Evolutionary conservation across 2,888 invertebrate genomes (phyloP), one percentile per base, ranked within the genome.

Genomic region (Geotrupes spiniger): DNA sequence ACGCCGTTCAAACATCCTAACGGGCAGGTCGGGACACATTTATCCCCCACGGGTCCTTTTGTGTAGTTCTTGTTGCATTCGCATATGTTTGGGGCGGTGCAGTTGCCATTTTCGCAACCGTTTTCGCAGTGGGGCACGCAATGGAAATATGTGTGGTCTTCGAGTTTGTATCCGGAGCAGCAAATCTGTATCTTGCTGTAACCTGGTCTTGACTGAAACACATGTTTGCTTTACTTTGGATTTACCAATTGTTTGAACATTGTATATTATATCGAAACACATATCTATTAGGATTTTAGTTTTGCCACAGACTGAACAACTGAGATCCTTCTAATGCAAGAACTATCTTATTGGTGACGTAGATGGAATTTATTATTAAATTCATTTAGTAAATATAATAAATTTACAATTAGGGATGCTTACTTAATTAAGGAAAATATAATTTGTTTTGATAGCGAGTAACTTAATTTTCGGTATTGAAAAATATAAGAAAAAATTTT

Each of bases 51-150:
- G 10, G 72, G 59, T 54, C 80, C 80, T 59, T 75, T 77, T 16
- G 81, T 76, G 59, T 79, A 82, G 36, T 83, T 84, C 4, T 78
- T 74, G 59, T 76, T 78, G 66, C 86, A 84, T 4, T 73, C 74
- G 74, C 88, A 89, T 0, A 76, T 75, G 15, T 83, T 80, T 0
- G 84, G 83, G 0, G 79, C 80, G 0, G 79, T 76, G 64, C 89
- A 89, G 17, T 77, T 73, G 11, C 85, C 87, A 58, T 88, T 87
- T 42, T 82, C 66, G 57, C 89, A 89, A 5, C 81, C 80, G 15
- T 76, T 73, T 2, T 80, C 76, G 62, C 89, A 89, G 10, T 79
- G 73, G 0, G 84, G 80, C 33, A 80, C 79, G 63, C 85, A 86
- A 42, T 76, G 74, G 45, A 63, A 61, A 63, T 76, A 75, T 2